phyloP scores from a whole-genome alignment of 2,888 invertebrate genomes.

The Poecilobothrus nobilitatus region DNA sequence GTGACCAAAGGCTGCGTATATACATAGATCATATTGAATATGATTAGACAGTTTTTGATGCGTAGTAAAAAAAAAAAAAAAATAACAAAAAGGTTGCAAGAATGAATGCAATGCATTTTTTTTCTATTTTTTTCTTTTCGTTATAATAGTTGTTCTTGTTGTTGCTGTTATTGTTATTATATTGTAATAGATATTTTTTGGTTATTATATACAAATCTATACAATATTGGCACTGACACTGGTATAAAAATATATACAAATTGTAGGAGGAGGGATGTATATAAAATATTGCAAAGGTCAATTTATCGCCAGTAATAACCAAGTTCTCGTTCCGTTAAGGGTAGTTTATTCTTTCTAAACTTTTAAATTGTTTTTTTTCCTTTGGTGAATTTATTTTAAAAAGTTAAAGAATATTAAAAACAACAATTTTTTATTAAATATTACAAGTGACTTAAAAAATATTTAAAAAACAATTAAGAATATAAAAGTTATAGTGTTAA shows the following conservation, averaged over 20 bases:
- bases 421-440: too few species aligned
- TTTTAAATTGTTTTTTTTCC: too few species aligned
- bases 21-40: background rate
- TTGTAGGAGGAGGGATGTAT: background rate
- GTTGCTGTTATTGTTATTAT: too few species aligned
- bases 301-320: background rate
- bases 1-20: too few species aligned
- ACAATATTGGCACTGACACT: too few species aligned
- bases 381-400: too few species aligned
- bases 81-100: conserved; percentile 1
- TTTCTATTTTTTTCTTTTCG: too few species aligned
- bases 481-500: background rate
- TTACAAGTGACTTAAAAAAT: background rate
- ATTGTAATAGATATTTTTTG: too few species aligned
- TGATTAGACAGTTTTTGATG: background rate
- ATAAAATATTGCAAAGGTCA: conserved; percentile 5
- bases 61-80: background rate
- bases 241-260: too few species aligned
- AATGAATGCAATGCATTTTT: background rate
- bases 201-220: too few species aligned
- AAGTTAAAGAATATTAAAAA: too few species aligned
- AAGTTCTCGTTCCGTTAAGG: background rate
- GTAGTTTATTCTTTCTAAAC: background rate
- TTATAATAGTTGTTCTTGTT: too few species aligned
- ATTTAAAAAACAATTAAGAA: background rate